phyloP scores from a whole-genome alignment of 2,888 invertebrate species.

The Argyresthia goedartella region DNA sequence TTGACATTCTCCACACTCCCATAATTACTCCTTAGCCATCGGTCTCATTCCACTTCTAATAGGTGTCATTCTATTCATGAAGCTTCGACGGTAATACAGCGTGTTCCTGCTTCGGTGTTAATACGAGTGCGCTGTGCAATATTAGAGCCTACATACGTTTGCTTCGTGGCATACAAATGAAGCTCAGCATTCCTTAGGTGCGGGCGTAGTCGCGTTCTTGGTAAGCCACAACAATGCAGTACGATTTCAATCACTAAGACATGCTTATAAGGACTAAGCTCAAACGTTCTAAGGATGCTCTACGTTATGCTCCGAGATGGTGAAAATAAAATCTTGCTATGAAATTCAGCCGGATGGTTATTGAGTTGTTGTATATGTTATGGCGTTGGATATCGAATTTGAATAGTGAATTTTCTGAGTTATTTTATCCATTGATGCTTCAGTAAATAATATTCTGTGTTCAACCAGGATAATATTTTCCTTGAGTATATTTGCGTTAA shows the following conservation, averaged over 20 bases:
- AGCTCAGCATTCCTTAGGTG: conserved; percentile 22
- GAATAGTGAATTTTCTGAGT: too few species aligned
- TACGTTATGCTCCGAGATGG: not conserved
- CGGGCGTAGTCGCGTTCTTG: not conserved
- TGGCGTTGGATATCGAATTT: too few species aligned
- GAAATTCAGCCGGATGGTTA: not conserved
- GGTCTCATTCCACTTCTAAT: conserved; percentile 24
- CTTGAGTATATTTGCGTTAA: too few species aligned
- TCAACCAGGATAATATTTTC: too few species aligned
- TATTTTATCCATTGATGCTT: too few species aligned
- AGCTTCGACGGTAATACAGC: conserved; percentile 27
- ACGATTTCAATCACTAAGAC: too few species aligned
- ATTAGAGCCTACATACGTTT: conserved; percentile 41
- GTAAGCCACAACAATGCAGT: too few species aligned
- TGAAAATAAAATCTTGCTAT: not conserved
- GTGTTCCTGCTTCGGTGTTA: conserved; percentile 38
- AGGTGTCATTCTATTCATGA: conserved; percentile 27
- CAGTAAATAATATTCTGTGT: too few species aligned
- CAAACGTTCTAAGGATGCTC: not conserved
- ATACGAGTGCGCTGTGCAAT: conserved; percentile 33
- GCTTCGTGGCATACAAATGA: conserved; percentile 51
- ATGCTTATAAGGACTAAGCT: too few species aligned
- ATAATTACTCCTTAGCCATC: conserved; percentile 7
- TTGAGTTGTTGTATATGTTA: not conserved
- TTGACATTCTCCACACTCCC: not conserved